These are phyloP conservation scores for Chlorops oryzae DNA, from an alignment of 1,140 invertebrate species.

Conservation along the genomic window DNA sequence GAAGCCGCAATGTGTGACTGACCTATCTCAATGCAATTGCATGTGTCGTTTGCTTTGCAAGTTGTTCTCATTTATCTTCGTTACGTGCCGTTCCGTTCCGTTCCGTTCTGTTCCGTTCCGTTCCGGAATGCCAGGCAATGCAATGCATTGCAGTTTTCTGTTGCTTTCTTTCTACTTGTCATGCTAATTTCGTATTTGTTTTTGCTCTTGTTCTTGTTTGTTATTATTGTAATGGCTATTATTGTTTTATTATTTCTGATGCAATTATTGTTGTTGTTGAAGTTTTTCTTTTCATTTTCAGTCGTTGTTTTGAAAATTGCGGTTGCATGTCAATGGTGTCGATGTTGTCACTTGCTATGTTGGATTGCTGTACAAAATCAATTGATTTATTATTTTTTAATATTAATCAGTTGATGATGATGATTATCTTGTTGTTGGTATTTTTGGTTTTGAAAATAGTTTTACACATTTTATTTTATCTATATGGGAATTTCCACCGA, in stretches of 20 bases:
- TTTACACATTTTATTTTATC: no score
- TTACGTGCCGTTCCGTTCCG: background rate
- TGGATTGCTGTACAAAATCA: no score
- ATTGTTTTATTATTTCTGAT: background rate
- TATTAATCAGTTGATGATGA: no score
- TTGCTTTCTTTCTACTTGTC: background rate
- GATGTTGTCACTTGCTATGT: no score
- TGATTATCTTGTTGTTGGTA: no score
- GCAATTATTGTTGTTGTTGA: background rate
- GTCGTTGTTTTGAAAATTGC: background rate
- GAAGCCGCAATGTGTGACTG: slow-evolving; percentile 34
- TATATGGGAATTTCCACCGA: no score
- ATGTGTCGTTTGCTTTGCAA: slow-evolving; percentile 14
- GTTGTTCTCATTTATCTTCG: slow-evolving; percentile 16
- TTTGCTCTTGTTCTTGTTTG: background rate
- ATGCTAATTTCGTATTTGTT: background rate
- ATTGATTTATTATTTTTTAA: no score
- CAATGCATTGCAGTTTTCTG: background rate
- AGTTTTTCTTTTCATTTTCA: background rate
- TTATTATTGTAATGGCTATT: background rate
- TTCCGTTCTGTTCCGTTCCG: background rate
- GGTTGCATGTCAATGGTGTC: no score
- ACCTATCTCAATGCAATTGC: slow-evolving; percentile 46
- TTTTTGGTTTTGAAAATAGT: no score
- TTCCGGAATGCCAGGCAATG: background rate